These are phyloP conservation scores for Danaus melanippus DNA, from an alignment of 1,140 invertebrate genomes.

Conservation along the genomic window DNA sequence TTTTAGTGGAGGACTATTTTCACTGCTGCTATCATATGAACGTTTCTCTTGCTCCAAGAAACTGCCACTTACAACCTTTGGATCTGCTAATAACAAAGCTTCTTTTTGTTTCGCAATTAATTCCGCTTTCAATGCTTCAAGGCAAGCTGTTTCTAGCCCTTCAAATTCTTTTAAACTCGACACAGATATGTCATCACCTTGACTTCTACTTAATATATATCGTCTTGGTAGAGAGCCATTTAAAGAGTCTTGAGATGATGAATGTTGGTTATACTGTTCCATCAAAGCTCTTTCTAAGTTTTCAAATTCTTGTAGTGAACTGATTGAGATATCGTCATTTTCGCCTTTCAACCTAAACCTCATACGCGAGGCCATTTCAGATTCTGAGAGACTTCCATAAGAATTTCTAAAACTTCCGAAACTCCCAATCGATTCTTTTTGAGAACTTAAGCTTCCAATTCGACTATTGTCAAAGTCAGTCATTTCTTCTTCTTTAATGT, in stretches of 20 bases:
- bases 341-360: slow-evolving; percentile 86
- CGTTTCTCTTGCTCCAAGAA: slow-evolving; percentile 70
- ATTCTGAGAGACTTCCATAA: slow-evolving; percentile 87
- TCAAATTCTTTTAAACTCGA: slow-evolving; percentile 96
- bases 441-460: slow-evolving; percentile 85
- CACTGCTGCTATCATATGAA: slow-evolving; percentile 67
- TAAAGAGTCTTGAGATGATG: slow-evolving; percentile 80
- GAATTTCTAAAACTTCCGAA: slow-evolving; percentile 81
- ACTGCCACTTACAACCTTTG: slow-evolving; percentile 73
- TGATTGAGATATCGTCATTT: slow-evolving; percentile 92
- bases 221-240: slow-evolving; percentile 83
- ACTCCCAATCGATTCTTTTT: slow-evolving; percentile 85
- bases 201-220: slow-evolving; percentile 76
- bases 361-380: slow-evolving; percentile 84
- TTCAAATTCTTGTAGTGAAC: slow-evolving; percentile 95
- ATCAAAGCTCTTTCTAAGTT: slow-evolving; percentile 84
- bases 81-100: slow-evolving; percentile 77
- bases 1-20: slow-evolving; percentile 68
- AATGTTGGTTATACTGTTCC: slow-evolving; percentile 77
- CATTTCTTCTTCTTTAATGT: slow-evolving; percentile 91
- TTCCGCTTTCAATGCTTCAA: slow-evolving; percentile 86
- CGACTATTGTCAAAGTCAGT: slow-evolving; percentile 87
- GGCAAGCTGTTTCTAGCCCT: slow-evolving; percentile 89
- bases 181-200: slow-evolving; percentile 92
- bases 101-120: slow-evolving; percentile 89